Evolutionary conservation across 2,113 vertebrate genomes (phyloP).

Genomic region (Poeciliopsis prolifica): DNA sequence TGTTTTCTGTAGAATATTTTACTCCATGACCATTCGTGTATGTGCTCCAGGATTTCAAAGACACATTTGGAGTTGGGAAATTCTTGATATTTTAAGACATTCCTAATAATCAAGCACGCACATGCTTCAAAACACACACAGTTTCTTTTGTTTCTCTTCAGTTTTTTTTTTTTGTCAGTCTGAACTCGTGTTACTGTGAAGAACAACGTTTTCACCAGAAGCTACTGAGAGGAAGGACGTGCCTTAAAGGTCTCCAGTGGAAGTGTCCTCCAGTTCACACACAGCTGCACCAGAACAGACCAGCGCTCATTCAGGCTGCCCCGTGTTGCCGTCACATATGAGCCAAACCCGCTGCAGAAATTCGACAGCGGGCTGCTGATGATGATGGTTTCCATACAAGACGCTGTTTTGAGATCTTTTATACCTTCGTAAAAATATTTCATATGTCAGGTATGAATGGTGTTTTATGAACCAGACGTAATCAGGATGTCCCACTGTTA

Average conservation of each 20-base stretch:
- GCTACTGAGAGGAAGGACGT: slow-evolving; percentile 69
- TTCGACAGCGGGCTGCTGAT: slow-evolving; percentile 36
- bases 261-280: slow-evolving; percentile 56
- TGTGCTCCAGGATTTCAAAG: slow-evolving; percentile 62
- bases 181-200: slow-evolving; percentile 71
- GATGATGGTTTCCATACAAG: slow-evolving; percentile 47
- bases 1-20: slow-evolving; percentile 61
- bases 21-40: slow-evolving; percentile 52
- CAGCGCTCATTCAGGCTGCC: slow-evolving; percentile 33
- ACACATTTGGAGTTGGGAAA: slow-evolving; percentile 45
- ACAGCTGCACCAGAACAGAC: slow-evolving; percentile 41
- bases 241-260: slow-evolving; percentile 77
- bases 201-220: slow-evolving; percentile 45
- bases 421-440: slow-evolving; percentile 66
- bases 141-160: slow-evolving; percentile 4
- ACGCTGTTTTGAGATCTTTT: slow-evolving; percentile 61
- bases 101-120: slow-evolving; percentile 37
- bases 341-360: slow-evolving; percentile 60
- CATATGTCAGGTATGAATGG: slow-evolving; percentile 42
- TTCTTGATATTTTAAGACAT: slow-evolving; percentile 55
- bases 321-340: slow-evolving; percentile 37
- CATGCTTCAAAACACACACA: slow-evolving; percentile 31
- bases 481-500: slow-evolving; percentile 64
- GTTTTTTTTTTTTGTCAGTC: slow-evolving; percentile 33
- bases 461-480: slow-evolving; percentile 50